A percentile compares a stretch with the other conserved stretches of the same genome.
Evolutionary conservation across 2,797 vertebrate genomes (phyloP).

Genomic region (Cebuella pygmaea): DNA sequence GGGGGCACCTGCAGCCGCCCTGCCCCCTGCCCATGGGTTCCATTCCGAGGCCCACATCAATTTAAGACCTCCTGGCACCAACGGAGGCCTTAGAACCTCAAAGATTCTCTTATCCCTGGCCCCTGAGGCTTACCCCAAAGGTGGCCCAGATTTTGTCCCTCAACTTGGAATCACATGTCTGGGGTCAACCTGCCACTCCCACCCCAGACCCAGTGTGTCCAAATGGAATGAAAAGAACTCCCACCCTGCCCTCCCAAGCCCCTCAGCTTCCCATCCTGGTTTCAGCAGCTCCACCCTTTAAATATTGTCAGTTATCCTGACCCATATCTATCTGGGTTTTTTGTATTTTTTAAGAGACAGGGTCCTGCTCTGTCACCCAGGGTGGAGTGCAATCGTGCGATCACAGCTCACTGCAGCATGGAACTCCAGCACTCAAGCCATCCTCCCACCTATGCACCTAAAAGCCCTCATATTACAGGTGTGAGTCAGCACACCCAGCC

Average conservation of each 20-base stretch:
- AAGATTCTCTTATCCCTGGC: background rate
- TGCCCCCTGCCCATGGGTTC: background rate
- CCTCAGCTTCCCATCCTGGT: background rate
- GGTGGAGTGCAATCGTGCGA: background rate
- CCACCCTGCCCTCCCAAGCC: rapidly evolving
- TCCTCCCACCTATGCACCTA: background rate
- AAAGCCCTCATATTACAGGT: background rate
- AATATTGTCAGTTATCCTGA: background rate
- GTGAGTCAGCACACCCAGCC: background rate
- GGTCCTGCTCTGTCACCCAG: background rate
- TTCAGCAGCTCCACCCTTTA: background rate
- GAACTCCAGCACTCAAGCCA: rapidly evolving
- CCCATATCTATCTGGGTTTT: background rate
- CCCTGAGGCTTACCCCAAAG: background rate
- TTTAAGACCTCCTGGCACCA: background rate
- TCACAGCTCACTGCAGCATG: background rate
- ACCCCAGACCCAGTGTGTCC: too few species aligned
- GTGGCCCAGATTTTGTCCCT: background rate
- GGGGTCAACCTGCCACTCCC: background rate
- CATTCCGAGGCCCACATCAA: background rate
- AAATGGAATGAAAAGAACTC: too few species aligned
- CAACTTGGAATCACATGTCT: too few species aligned
- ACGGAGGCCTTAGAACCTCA: background rate
- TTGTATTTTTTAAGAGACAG: background rate
- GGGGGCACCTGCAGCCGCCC: background rate